Evolutionary conservation across 2,888 invertebrate genomes (phyloP), one percentile per base, ranked within the genome.

Genomic region (Deilephila porcellus): DNA sequence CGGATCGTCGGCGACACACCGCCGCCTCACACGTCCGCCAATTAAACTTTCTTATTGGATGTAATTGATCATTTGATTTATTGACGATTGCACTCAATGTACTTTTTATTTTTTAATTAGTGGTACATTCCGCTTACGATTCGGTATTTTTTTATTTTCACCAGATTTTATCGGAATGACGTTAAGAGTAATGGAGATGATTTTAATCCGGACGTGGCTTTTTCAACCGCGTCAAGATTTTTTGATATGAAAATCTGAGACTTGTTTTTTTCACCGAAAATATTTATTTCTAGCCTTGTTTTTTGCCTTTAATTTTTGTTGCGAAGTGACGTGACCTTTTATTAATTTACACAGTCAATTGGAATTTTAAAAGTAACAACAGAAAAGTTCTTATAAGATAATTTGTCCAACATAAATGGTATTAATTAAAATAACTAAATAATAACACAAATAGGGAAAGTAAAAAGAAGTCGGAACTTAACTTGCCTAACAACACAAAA

Each of bases 41-140:
- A 80, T 79, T 82, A 82, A 83, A 83, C 78, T 81, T 82, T 83
- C 81, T 71, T 71, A 71, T 71, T 71, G 77, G 81, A 82, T 74
- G 74, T 82, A 82, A 83, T 83, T 84, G 81, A 86, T 83, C 81
- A 78, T 80, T 52, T 67, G 20, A 67, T 67, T 78, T 80, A 81
- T 79, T 74, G 76, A 79, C 81, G 80, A 81, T 82, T 82, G 80
- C 77, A 70, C 74, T 78, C 71, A 56, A 70, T 53, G 67, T 72
- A 73, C 79, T 83, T 85, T 85, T 85, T 84, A 81, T 82, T 85
- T 88, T 67, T 79, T 84, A 84, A 85, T 84, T 80, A 83, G 83
- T 67, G 76, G 72, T 74, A 78, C 78, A 82, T 85, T 86, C 67
- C 67, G 77, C 79, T 45, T 45, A 45, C 73, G 62, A 56, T 72